Conservation (phyloP, 2,888 invertebrate species). For the Malthinus flaveolus region DNA sequence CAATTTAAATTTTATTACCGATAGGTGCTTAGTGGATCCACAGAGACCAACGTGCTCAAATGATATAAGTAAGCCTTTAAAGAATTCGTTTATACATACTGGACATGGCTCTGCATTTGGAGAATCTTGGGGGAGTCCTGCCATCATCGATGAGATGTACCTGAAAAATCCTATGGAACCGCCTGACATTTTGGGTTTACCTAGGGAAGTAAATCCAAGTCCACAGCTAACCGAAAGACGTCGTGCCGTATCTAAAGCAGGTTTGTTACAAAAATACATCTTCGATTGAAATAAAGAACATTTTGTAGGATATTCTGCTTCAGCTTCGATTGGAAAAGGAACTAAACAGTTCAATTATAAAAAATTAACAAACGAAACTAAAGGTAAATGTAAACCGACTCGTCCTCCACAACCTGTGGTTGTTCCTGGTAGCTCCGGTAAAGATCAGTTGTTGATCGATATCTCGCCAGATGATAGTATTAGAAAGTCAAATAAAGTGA, state of each 20-base stretch:
- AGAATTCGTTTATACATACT: conserved; percentile 83
- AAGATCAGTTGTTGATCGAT: conserved; percentile 76
- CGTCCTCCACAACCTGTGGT: conserved; percentile 54
- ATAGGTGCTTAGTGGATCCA: conserved; percentile 67
- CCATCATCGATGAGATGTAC: conserved; percentile 77
- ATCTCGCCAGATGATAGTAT: conserved; percentile 62
- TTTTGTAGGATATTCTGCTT: background rate
- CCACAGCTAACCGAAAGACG: conserved; percentile 53
- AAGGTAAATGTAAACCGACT: conserved; percentile 47
- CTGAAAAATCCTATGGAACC: conserved; percentile 76
- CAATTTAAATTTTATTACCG: background rate
- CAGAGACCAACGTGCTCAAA: conserved; percentile 68
- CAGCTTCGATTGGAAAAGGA: conserved; percentile 34
- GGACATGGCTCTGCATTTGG: conserved; percentile 75
- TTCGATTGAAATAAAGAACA: background rate
- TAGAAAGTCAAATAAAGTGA: conserved; percentile 4
- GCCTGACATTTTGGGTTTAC: conserved; percentile 62
- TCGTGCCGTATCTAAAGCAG: conserved; percentile 43
- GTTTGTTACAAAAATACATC: conserved; percentile 15
- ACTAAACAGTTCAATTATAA: conserved; percentile 80
- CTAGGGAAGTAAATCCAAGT: conserved; percentile 42
- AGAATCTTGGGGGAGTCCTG: conserved; percentile 84
- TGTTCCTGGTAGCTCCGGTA: conserved; percentile 51
- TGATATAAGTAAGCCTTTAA: conserved; percentile 78
- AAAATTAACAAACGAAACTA: conserved; percentile 75